phyloP scores from a whole-genome alignment of 2,113 vertebrate genomes.

The Daboia siamensis region DNA sequence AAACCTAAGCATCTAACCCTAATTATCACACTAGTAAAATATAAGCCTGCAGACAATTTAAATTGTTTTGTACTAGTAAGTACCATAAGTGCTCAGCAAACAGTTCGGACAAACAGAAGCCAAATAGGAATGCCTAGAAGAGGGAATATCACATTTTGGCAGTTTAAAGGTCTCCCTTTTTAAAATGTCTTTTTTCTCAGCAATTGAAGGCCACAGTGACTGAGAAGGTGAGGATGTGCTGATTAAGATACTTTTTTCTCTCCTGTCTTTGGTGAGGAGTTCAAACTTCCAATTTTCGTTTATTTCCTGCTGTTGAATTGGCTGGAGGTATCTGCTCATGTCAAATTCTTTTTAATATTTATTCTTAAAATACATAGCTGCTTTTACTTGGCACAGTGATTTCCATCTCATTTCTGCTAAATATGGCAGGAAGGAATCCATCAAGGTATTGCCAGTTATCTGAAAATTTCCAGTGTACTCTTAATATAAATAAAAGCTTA shows the following conservation, averaged over 20 bases:
- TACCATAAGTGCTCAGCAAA: neutral
- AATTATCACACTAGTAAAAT: neutral
- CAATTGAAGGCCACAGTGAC: neutral
- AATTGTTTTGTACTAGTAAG: neutral
- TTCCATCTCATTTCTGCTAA: neutral
- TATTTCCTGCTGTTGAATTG: neutral
- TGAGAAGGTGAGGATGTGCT: neutral
- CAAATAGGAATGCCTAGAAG: neutral
- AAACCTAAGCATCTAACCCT: neutral
- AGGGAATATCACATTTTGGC: neutral
- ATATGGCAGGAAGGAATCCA: neutral
- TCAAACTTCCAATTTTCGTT: neutral
- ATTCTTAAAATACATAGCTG: neutral
- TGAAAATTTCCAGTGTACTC: neutral
- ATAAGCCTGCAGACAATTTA: neutral
- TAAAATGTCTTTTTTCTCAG: neutral
- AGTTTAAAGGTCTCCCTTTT: neutral
- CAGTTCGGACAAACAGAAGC: neutral
- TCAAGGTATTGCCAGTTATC: neutral
- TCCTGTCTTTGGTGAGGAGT: neutral
- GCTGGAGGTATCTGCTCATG: neutral
- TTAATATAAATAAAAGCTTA: constrained; percentile 10
- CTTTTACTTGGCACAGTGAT: neutral
- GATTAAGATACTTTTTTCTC: neutral
- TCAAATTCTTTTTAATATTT: neutral